Evolutionary conservation across 2,113 vertebrate genomes (phyloP).

Genomic region (Emydocephalus ijimae): DNA sequence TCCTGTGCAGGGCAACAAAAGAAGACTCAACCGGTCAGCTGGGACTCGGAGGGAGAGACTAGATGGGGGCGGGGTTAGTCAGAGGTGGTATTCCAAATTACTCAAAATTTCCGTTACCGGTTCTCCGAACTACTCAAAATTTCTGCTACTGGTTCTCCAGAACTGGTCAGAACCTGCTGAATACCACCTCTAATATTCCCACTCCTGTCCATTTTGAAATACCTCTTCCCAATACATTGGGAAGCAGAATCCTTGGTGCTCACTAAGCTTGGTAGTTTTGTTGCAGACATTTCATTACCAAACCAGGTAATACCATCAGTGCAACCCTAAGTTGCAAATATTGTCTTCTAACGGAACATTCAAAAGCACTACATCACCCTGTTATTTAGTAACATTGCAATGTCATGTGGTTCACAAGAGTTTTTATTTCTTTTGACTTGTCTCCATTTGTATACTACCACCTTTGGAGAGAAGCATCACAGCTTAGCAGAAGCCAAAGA

Average conservation of each 20-base stretch:
- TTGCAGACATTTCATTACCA: background rate
- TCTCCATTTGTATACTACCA: background rate
- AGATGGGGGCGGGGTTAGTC: no score
- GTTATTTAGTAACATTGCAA: background rate
- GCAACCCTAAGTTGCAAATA: background rate
- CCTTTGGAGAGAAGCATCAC: background rate
- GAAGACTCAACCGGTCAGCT: no score
- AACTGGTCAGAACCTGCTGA: no score
- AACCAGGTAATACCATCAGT: background rate
- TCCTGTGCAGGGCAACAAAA: no score
- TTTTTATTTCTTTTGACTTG: background rate
- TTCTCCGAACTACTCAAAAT: no score
- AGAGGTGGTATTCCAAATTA: no score
- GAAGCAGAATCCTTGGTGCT: background rate
- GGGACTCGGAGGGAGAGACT: no score
- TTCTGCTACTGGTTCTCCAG: no score
- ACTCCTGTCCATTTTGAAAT: background rate
- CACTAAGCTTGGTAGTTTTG: background rate
- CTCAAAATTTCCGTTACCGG: no score
- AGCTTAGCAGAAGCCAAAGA: background rate
- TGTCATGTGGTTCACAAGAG: fast-evolving
- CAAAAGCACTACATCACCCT: background rate
- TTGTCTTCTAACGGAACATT: background rate
- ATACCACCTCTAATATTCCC: background rate
- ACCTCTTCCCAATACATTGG: background rate